Evolutionary conservation across 1,140 invertebrate genomes (phyloP).

Genomic region (Leptinotarsa lineolata): DNA sequence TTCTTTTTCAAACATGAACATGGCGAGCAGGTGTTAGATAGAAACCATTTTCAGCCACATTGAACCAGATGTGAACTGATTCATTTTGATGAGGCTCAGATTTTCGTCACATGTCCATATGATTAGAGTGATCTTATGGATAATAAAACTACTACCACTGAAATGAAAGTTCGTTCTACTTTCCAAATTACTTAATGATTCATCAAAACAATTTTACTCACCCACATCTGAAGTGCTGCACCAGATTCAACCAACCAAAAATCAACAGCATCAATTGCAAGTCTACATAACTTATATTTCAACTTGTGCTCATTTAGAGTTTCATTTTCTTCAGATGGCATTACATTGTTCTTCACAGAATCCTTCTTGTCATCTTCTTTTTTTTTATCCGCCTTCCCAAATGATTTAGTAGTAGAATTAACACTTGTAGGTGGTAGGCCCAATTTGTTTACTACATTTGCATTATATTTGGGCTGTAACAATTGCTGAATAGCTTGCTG

Average conservation of each 20-base stretch:
- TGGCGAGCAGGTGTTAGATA: no score
- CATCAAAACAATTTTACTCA: conserved; percentile 50
- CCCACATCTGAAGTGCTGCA: conserved; percentile 85
- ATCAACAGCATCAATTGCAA: conserved; percentile 90
- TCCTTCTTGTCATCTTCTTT: conserved; percentile 34
- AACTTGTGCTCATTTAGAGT: conserved; percentile 59
- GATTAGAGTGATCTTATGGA: no score
- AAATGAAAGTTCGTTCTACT: background rate
- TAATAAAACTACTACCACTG: background rate
- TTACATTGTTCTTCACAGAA: conserved; percentile 28
- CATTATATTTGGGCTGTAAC: conserved; percentile 38
- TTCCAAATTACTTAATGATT: background rate
- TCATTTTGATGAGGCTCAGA: no score
- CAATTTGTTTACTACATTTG: conserved; percentile 15
- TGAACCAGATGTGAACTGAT: no score
- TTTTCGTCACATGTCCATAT: no score
- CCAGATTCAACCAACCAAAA: conserved; percentile 88
- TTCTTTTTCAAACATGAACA: no score
- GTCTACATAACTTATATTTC: conserved; percentile 91
- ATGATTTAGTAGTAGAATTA: conserved; percentile 1
- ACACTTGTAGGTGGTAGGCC: background rate
- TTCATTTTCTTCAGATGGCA: conserved; percentile 7
- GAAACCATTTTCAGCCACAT: no score
- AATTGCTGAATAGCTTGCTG: conserved; percentile 52
- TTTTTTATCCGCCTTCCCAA: conserved; percentile 22